A percentile compares a stretch with the other conserved stretches of the same genome.
These are phyloP conservation scores for Taphrorychus bicolor DNA, from an alignment of 2,888 invertebrate genomes.

Conservation along the genomic window DNA sequence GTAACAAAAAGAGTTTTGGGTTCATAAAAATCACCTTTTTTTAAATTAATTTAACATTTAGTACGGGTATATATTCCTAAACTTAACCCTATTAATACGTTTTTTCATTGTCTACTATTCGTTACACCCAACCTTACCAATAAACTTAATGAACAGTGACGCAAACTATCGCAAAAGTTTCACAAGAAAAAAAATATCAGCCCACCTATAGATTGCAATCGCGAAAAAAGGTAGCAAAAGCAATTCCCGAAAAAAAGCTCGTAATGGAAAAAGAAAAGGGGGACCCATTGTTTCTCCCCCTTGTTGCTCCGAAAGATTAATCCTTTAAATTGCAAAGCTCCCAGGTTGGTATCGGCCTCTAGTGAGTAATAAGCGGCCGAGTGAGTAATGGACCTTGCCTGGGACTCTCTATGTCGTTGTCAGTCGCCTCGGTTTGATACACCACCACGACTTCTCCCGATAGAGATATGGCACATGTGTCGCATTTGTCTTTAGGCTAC, in stretches of 20 bases:
- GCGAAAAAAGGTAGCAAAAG: background rate
- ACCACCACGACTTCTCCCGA: constrained; percentile 19
- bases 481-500: constrained; percentile 1
- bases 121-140: too few species aligned
- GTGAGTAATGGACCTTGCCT: constrained; percentile 48
- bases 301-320: constrained; percentile 31
- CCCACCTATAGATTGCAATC: background rate
- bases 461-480: constrained; percentile 3
- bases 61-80: too few species aligned
- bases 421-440: constrained; percentile 26
- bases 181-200: background rate
- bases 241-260: background rate
- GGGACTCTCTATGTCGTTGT: constrained; percentile 41
- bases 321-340: constrained; percentile 31
- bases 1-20: too few species aligned
- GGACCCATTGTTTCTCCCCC: background rate
- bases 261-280: constrained; percentile 2
- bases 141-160: too few species aligned
- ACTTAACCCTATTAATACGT: too few species aligned
- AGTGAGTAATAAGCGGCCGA: constrained; percentile 49
- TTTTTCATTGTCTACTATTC: too few species aligned
- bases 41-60: too few species aligned
- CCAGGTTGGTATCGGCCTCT: constrained; percentile 44
- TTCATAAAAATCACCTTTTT: too few species aligned
- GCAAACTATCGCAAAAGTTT: too few species aligned